These are phyloP conservation scores for Corynorhinus townsendii DNA, from an alignment of 2,113 vertebrate genomes.

Conservation along the genomic window DNA sequence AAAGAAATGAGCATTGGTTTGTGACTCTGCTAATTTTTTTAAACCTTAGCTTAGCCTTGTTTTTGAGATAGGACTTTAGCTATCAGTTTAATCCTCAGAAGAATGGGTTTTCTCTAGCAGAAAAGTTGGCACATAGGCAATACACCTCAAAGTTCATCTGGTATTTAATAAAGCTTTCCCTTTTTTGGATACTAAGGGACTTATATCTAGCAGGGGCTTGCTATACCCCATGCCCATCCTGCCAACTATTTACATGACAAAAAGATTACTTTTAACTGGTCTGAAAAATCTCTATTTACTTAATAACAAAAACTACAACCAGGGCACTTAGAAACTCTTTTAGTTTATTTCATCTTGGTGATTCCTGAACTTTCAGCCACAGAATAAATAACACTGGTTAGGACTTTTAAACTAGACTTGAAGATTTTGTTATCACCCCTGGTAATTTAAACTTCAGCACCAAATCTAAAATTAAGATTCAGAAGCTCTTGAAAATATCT, in stretches of 20 bases:
- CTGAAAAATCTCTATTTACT: background rate
- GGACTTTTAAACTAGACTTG: background rate
- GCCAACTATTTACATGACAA: background rate
- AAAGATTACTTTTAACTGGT: background rate
- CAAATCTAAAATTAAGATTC: constrained; percentile 29
- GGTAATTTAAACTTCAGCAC: background rate
- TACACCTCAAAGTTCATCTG: background rate
- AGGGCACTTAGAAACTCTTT: background rate
- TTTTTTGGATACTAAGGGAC: background rate
- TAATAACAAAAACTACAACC: background rate
- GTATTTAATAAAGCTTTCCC: background rate
- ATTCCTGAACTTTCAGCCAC: background rate
- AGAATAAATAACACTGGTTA: background rate
- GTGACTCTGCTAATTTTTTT: background rate
- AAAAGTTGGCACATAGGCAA: background rate
- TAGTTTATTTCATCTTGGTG: background rate
- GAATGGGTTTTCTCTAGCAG: background rate
- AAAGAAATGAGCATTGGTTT: background rate
- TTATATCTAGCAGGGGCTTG: background rate
- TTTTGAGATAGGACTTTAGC: background rate
- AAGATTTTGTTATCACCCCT: background rate
- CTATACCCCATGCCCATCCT: background rate
- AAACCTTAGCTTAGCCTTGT: background rate
- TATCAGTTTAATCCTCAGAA: background rate
- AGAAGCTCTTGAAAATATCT: background rate